Evolutionary conservation across 2,888 invertebrate species (phyloP).

Genomic region (Falcaria lacertinaria): DNA sequence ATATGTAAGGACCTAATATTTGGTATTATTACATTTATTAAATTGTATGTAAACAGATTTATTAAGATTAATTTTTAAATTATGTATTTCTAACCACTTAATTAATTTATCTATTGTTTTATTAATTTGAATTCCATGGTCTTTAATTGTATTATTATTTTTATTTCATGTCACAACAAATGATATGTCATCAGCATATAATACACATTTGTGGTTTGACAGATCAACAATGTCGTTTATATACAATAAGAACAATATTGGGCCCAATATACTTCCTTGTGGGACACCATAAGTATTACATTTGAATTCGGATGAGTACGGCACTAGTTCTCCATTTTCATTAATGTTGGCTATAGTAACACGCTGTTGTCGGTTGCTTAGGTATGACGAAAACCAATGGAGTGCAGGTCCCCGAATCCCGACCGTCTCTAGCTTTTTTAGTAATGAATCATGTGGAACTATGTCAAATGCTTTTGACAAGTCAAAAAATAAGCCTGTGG

Average conservation of each 20-base stretch:
- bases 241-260: neutral
- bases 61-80: neutral
- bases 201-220: neutral
- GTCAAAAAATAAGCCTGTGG: conserved; percentile 2
- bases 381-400: neutral
- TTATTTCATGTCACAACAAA: neutral
- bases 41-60: conserved; percentile 1
- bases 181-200: no score
- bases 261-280: conserved; percentile 1
- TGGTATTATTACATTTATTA: neutral
- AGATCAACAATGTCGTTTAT: neutral
- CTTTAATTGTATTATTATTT: neutral
- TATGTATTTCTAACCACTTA: neutral
- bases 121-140: no score
- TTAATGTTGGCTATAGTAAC: neutral
- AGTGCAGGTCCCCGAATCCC: no score
- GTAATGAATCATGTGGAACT: no score
- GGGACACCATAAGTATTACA: conserved; percentile 1
- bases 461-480: conserved; percentile 6
- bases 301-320: neutral
- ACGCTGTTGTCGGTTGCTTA: neutral
- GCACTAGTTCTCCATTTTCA: neutral
- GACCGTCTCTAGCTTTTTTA: no score
- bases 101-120: no score
- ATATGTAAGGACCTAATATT: no score